A percentile compares a stretch with the other conserved stretches of the same genome.
Conservation (phyloP, 2,888 invertebrate species). For the Coelinius sp. region DNA sequence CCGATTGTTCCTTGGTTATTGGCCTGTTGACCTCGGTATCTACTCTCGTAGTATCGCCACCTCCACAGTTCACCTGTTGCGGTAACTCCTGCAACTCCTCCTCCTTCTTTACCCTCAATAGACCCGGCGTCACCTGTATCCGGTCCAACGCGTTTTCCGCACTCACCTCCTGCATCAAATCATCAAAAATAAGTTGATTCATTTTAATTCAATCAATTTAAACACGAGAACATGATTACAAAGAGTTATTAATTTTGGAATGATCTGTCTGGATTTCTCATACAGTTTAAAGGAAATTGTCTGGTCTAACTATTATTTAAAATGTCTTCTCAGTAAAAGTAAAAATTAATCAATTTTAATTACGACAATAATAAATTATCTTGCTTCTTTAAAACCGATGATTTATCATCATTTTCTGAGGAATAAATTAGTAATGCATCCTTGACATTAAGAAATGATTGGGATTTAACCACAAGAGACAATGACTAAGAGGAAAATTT, state of each 20-base stretch:
- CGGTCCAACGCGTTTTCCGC: conserved; percentile 64
- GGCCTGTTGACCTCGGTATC: conserved; percentile 50
- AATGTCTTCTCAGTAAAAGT: no score
- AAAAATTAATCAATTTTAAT: no score
- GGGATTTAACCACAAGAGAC: background rate
- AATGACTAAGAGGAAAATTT: background rate
- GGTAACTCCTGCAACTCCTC: conserved; percentile 66
- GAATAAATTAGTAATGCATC: background rate
- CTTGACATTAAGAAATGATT: background rate
- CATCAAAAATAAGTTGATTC: background rate
- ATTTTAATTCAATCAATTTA: background rate
- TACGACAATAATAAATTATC: background rate
- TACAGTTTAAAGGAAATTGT: background rate
- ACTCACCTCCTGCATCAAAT: conserved; percentile 57
- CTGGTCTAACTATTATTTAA: no score
- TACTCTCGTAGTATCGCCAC: conserved; percentile 44
- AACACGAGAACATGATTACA: background rate
- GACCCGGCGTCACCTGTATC: conserved; percentile 65
- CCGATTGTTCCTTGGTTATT: conserved; percentile 56
- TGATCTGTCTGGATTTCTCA: background rate
- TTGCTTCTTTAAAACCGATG: background rate
- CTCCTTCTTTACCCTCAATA: conserved; percentile 68
- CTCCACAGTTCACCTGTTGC: conserved; percentile 49
- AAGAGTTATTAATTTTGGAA: background rate
- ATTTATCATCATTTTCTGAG: background rate